Conservation (phyloP, 2,113 vertebrate species). For the Butorides virescens region DNA sequence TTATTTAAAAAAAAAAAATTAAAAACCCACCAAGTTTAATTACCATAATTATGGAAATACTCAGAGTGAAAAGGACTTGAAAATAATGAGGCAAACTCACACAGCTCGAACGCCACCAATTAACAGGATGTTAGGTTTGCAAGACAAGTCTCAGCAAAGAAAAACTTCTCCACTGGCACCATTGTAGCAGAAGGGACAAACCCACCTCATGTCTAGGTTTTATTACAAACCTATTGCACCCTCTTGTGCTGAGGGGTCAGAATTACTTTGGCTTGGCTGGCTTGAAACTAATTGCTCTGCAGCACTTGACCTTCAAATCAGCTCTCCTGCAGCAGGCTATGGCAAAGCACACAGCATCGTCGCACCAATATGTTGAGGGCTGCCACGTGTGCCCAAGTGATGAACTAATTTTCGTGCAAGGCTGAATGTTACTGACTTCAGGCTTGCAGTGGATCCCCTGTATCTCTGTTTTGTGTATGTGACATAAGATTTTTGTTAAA, state of each 20-base stretch:
- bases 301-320: constrained; percentile 41
- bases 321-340: background rate
- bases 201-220: background rate
- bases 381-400: accelerated
- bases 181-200: background rate
- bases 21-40: constrained; percentile 45
- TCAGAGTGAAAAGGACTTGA: constrained; percentile 37
- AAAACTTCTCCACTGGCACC: background rate
- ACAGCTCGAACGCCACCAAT: background rate
- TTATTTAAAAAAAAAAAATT: constrained; percentile 42
- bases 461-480: background rate
- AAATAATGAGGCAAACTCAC: constrained; percentile 32
- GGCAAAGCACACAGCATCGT: accelerated
- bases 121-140: background rate
- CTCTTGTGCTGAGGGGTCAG: constrained; percentile 40
- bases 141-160: background rate
- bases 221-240: constrained; percentile 55
- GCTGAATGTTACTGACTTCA: background rate
- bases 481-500: background rate
- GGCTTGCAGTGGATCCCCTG: background rate
- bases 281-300: background rate
- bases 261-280: background rate
- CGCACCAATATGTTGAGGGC: accelerated
- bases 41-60: constrained; percentile 40
- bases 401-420: background rate